Conservation (phyloP, 2,888 invertebrate species). For the Silvanus unidentatus region DNA sequence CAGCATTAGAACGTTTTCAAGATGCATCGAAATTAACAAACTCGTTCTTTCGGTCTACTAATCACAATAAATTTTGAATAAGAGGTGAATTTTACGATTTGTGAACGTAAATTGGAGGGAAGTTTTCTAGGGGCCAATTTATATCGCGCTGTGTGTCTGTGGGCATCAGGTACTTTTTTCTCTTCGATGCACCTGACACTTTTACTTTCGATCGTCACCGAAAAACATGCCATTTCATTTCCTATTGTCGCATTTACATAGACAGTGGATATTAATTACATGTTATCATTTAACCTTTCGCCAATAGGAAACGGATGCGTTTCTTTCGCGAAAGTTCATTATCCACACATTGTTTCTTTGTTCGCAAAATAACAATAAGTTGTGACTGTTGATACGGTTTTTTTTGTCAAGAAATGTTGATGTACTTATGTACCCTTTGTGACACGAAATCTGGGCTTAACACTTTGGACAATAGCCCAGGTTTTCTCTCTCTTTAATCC, state of each 20-base stretch:
- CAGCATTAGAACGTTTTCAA: too few relatives aligned
- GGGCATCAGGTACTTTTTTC: conserved; percentile 9
- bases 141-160: too few relatives aligned
- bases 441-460: too few relatives aligned
- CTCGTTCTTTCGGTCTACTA: too few relatives aligned
- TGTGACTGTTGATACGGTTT: conserved; percentile 16
- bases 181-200: conserved; percentile 23
- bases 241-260: neutral
- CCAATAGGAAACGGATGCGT: neutral
- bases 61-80: too few relatives aligned
- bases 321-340: conserved; percentile 12
- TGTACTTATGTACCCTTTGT: conserved; percentile 1
- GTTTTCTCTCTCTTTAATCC: too few relatives aligned
- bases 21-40: too few relatives aligned
- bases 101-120: too few relatives aligned
- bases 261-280: too few relatives aligned
- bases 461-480: too few relatives aligned
- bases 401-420: conserved; percentile 12
- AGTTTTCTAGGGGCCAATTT: too few relatives aligned
- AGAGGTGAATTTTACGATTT: too few relatives aligned
- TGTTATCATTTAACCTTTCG: neutral
- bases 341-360: conserved; percentile 16
- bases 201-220: conserved; percentile 18
- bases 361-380: conserved; percentile 27
- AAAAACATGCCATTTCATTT: neutral